A percentile compares a stretch with the other conserved stretches of the same genome.
Evolutionary conservation across 2,113 vertebrate genomes (phyloP).

Genomic region (Macrotus californicus): DNA sequence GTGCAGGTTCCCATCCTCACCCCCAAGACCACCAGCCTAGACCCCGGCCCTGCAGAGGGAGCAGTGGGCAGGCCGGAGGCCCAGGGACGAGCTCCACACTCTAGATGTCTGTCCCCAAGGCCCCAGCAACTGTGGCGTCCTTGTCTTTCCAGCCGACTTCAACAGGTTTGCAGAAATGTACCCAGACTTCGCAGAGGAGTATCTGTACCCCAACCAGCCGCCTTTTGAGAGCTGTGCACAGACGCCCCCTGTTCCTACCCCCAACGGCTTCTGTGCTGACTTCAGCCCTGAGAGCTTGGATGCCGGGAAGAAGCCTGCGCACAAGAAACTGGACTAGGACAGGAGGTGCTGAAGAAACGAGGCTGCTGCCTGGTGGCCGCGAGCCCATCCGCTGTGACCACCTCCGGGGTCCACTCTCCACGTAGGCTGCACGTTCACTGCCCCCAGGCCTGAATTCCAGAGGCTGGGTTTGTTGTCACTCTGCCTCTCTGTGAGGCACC

Average conservation of each 20-base stretch:
- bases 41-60: not conserved
- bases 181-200: constrained; percentile 90
- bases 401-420: constrained; percentile 21
- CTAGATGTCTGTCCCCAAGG: rapidly evolving
- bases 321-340: constrained; percentile 87
- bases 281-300: constrained; percentile 86
- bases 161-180: constrained; percentile 83
- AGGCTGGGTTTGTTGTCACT: not conserved
- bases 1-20: no score
- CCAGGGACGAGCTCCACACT: not conserved
- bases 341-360: constrained; percentile 72
- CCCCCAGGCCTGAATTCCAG: constrained; percentile 47
- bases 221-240: constrained; percentile 74
- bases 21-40: not conserved
- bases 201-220: constrained; percentile 84
- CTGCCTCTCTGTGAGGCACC: constrained; percentile 51
- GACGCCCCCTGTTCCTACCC: constrained; percentile 72
- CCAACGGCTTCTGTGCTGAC: constrained; percentile 95
- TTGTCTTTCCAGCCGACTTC: constrained; percentile 87
- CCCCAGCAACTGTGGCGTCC: not conserved
- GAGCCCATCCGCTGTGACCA: constrained; percentile 59
- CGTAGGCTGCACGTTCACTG: constrained; percentile 47
- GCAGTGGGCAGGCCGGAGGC: rapidly evolving
- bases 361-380: constrained; percentile 16
- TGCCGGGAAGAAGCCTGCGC: constrained; percentile 66